These are phyloP conservation scores for Stegodyphus mimosarum DNA, from an alignment of 1,140 invertebrate species.

Conservation along the genomic window DNA sequence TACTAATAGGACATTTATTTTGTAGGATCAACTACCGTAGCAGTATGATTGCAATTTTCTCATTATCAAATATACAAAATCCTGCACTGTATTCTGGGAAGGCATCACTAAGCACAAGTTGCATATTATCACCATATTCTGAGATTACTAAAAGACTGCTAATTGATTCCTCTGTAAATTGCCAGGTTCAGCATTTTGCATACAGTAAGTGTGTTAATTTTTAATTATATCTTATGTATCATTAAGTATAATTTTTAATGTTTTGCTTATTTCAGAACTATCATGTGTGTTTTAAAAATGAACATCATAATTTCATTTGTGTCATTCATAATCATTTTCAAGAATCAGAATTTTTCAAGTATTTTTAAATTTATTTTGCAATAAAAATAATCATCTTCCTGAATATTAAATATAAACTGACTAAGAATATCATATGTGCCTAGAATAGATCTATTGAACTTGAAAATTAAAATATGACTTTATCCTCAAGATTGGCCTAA, in stretches of 20 bases:
- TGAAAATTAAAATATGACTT: no score
- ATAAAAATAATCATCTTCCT: neutral
- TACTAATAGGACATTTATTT: neutral
- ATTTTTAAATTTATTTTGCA: no score
- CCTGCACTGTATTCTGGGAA: conserved; percentile 7
- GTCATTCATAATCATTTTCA: neutral
- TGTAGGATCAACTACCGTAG: conserved; percentile 36
- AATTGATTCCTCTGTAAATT: conserved; percentile 29
- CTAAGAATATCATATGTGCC: no score
- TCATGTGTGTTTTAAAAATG: neutral
- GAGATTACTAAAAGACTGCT: conserved; percentile 40
- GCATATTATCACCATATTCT: conserved; percentile 55
- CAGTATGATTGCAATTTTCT: conserved; percentile 43
- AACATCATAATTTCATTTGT: neutral
- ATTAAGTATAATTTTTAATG: neutral
- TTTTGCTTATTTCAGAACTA: neutral
- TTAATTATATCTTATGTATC: neutral
- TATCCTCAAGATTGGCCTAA: no score
- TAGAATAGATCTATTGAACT: no score
- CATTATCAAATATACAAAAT: conserved; percentile 15
- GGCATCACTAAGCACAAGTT: conserved; percentile 42
- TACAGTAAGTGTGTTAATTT: conserved; percentile 22
- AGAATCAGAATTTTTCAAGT: no score
- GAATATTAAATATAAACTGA: neutral
- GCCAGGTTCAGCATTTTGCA: conserved; percentile 26